Percentiles rank a stretch among this genome's conserved stretches.
Conservation (phyloP, 2,797 vertebrate genomes). For the Taeniopygia guttata region DNA sequence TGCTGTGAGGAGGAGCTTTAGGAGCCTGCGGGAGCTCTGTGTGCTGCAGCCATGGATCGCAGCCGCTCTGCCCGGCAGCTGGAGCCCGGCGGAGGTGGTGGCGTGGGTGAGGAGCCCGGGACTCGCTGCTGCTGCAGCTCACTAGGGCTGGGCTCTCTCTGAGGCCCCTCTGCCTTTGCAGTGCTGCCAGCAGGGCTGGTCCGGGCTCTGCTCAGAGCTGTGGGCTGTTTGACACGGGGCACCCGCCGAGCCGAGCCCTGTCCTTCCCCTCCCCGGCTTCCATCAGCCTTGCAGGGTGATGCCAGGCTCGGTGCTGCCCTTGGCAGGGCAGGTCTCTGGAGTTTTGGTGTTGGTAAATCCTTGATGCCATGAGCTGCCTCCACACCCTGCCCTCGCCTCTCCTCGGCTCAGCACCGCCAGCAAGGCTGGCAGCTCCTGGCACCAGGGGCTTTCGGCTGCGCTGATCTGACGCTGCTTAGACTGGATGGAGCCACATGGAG, state of each 20-base stretch:
- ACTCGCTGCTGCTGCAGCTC: rapidly evolving
- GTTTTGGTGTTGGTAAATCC: background rate
- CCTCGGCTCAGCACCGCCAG: background rate
- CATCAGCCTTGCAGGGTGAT: rapidly evolving
- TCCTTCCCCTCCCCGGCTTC: background rate
- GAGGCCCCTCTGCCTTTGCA: background rate
- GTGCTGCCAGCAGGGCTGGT: background rate
- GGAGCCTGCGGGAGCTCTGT: background rate
- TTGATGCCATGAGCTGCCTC: rapidly evolving
- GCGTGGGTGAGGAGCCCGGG: background rate
- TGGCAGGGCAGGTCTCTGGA: background rate
- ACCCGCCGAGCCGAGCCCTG: rapidly evolving
- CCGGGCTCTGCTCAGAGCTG: background rate
- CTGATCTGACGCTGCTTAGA: background rate
- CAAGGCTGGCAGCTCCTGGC: background rate
- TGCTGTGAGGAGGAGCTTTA: background rate
- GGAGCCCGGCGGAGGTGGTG: background rate
- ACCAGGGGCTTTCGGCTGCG: background rate
- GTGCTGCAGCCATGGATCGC: rapidly evolving
- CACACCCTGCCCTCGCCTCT: rapidly evolving
- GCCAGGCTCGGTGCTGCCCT: rapidly evolving
- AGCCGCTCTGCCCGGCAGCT: rapidly evolving
- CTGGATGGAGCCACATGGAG: background rate
- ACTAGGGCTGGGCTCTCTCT: rapidly evolving
- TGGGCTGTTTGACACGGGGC: rapidly evolving